Evolutionary conservation across 2,888 invertebrate species (phyloP).

Genomic region (Hirtodrosophila duncani): DNA sequence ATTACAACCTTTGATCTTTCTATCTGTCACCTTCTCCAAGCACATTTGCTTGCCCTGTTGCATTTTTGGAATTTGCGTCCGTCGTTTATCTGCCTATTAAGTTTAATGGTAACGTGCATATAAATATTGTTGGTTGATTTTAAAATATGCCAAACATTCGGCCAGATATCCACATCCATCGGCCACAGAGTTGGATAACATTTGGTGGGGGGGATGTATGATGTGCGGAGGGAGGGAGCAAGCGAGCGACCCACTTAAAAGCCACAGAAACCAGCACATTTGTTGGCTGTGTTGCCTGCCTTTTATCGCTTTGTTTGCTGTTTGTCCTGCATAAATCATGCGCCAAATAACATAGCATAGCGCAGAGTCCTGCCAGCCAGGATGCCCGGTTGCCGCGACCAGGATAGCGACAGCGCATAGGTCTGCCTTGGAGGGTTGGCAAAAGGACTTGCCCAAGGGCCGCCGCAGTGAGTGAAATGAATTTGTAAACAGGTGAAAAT

Average conservation of each 20-base stretch:
- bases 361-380: slow-evolving; percentile 50
- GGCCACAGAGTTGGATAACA: neutral
- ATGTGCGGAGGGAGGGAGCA: slow-evolving; percentile 20
- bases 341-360: too few relatives aligned
- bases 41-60: too few relatives aligned
- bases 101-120: too few relatives aligned
- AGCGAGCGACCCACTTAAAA: slow-evolving; percentile 31
- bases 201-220: neutral
- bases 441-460: neutral
- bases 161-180: too few relatives aligned
- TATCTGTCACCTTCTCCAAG: too few relatives aligned
- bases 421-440: neutral
- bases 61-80: too few relatives aligned
- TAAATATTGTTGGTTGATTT: too few relatives aligned
- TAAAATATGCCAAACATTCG: too few relatives aligned
- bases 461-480: slow-evolving; percentile 45
- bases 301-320: slow-evolving; percentile 25
- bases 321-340: slow-evolving; percentile 67
- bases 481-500: slow-evolving; percentile 68
- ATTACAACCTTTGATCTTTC: too few relatives aligned
- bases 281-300: slow-evolving; percentile 13
- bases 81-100: too few relatives aligned
- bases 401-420: too few relatives aligned
- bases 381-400: slow-evolving; percentile 17
- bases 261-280: neutral